Percentiles rank a stretch among this genome's conserved stretches.
Evolutionary conservation across 2,113 vertebrate genomes (phyloP).

Genomic region (Gambusia holbrooki): DNA sequence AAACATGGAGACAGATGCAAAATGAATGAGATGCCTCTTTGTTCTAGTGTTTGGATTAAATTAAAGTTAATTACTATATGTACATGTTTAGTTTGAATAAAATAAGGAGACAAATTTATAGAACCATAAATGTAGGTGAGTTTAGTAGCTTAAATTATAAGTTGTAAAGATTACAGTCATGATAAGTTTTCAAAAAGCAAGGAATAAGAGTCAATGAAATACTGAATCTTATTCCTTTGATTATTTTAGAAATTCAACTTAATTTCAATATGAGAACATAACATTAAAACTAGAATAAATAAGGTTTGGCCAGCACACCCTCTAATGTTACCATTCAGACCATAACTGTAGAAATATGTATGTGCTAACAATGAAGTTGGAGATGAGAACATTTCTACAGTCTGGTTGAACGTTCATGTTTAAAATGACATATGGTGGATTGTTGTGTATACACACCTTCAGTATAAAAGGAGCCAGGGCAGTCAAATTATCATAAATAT

Average conservation of each 20-base stretch:
- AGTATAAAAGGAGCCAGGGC: neutral
- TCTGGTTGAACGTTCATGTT: no score
- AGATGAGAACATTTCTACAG: no score
- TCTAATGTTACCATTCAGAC: no score
- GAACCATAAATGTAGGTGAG: neutral
- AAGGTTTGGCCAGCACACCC: no score
- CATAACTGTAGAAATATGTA: no score
- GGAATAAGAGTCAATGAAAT: no score
- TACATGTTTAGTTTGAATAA: constrained; percentile 45
- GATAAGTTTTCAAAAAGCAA: neutral
- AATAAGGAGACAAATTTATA: neutral
- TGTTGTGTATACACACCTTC: neutral
- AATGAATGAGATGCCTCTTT: constrained; percentile 15
- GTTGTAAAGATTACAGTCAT: neutral
- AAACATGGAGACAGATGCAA: constrained; percentile 41
- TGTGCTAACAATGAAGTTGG: no score
- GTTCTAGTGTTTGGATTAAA: constrained; percentile 24
- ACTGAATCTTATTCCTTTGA: neutral
- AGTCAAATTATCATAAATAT: neutral
- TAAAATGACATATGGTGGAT: neutral
- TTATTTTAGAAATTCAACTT: neutral
- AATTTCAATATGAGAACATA: neutral
- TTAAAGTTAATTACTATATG: constrained; percentile 8
- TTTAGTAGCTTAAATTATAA: neutral
- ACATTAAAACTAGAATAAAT: no score